Evolutionary conservation across 2,888 invertebrate genomes (phyloP).

Genomic region (Odontothrips loti): DNA sequence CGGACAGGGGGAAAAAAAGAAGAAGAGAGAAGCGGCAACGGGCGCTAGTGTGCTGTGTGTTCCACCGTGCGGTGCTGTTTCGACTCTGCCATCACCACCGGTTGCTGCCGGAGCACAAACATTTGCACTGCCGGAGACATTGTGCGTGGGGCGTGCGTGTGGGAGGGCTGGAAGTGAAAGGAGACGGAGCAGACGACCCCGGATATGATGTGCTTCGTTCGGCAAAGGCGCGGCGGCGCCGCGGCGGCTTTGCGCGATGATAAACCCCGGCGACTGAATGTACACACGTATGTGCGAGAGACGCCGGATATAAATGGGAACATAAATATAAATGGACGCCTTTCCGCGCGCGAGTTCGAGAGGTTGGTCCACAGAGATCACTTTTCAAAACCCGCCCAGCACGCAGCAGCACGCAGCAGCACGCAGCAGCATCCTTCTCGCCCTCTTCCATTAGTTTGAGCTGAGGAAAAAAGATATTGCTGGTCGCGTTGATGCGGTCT

Average conservation of each 20-base stretch:
- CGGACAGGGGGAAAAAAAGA: background rate
- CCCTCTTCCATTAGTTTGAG: no score
- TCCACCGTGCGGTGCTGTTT: background rate
- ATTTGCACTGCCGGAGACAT: background rate
- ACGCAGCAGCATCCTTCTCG: no score
- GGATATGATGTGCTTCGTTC: background rate
- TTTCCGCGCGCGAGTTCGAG: background rate
- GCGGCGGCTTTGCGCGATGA: background rate
- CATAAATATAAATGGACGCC: background rate
- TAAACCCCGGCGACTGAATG: background rate
- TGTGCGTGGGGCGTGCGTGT: background rate
- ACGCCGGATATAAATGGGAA: background rate
- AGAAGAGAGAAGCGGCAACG: background rate
- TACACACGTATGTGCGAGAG: background rate
- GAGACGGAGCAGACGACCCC: background rate
- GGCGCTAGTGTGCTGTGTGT: no score
- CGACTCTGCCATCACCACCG: background rate
- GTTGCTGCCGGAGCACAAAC: conserved; percentile 3
- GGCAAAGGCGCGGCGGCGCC: no score
- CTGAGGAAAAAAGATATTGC: no score
- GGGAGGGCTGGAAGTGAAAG: no score
- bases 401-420: no score
- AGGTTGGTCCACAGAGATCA: background rate
- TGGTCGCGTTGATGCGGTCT: no score
- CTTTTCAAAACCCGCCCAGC: background rate